Evolutionary conservation across 1,140 invertebrate species (phyloP).

Genomic region (Caenorhabditis remanei): DNA sequence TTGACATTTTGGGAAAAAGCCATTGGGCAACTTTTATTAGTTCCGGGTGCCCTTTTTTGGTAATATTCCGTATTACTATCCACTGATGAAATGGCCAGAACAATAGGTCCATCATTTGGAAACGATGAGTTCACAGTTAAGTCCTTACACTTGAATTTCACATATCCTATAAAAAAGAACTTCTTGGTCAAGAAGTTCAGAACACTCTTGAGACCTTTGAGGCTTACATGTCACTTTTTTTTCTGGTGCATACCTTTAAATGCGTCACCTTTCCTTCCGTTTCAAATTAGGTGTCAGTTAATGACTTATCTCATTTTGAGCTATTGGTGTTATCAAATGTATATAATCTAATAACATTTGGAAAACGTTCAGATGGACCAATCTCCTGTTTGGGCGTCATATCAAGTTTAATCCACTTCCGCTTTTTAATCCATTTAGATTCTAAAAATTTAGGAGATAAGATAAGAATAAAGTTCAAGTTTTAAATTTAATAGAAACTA

Average conservation of each 20-base stretch:
- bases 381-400: too few relatives aligned
- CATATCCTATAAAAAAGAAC: neutral
- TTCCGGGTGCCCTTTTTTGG: neutral
- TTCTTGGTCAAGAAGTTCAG: neutral
- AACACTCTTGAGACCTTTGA: constrained; percentile 37
- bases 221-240: neutral
- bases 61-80: neutral
- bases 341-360: too few relatives aligned
- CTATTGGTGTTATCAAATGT: too few relatives aligned
- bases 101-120: too few relatives aligned
- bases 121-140: too few relatives aligned
- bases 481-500: too few relatives aligned
- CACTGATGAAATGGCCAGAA: neutral
- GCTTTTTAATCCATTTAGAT: too few relatives aligned
- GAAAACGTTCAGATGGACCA: too few relatives aligned
- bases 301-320: too few relatives aligned
- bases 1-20: neutral
- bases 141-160: neutral
- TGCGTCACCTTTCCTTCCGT: neutral
- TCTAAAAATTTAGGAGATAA: too few relatives aligned
- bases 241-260: neutral
- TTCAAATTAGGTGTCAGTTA: neutral
- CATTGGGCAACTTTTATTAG: neutral
- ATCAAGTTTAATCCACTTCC: too few relatives aligned
- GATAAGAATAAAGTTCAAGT: too few relatives aligned